A percentile compares a stretch with the other conserved stretches of the same genome.
Conservation (phyloP, 2,113 vertebrate genomes). For the Eidolon helvum region DNA sequence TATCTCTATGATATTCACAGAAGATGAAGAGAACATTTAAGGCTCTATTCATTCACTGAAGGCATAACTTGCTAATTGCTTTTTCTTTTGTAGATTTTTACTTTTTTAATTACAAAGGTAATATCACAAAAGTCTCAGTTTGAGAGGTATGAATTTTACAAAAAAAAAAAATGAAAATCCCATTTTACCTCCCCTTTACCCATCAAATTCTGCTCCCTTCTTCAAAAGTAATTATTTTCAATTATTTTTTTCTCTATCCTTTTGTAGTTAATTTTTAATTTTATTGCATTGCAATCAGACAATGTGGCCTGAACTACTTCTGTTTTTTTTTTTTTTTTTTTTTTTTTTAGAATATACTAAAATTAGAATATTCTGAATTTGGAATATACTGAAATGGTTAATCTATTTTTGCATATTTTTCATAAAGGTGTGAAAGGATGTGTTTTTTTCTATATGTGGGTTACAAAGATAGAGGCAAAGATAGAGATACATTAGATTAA, state of each 20-base stretch:
- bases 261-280: not conserved
- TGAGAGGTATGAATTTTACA: not conserved
- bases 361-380: not conserved
- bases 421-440: not conserved
- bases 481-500: not conserved
- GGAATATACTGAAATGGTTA: not conserved
- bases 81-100: not conserved
- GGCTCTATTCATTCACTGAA: not conserved
- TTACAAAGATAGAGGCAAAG: not conserved
- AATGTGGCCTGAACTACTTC: not conserved
- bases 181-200: not conserved
- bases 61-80: not conserved
- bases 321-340: not conserved
- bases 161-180: not conserved
- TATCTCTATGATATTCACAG: not conserved
- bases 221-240: constrained; percentile 28
- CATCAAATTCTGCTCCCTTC: not conserved
- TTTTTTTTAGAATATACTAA: not conserved
- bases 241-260: not conserved
- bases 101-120: constrained; percentile 12
- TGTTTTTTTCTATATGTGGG: not conserved
- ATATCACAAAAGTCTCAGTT: not conserved
- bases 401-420: not conserved
- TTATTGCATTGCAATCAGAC: not conserved
- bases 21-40: not conserved